Conservation (phyloP, 1,140 invertebrate species). For the Aphaenogaster rudis region DNA sequence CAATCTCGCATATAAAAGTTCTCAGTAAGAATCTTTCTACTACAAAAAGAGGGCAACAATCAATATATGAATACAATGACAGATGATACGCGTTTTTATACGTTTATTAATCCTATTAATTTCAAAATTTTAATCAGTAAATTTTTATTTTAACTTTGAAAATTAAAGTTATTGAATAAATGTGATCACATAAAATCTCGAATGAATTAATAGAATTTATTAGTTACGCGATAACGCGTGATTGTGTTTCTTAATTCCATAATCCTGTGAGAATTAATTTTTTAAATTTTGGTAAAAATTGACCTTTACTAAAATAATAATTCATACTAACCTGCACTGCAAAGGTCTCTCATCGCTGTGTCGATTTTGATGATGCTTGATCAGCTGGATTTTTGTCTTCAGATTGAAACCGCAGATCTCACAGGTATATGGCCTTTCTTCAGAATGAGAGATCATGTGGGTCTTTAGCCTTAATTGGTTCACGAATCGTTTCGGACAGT, state of each 20-base stretch:
- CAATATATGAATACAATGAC: neutral
- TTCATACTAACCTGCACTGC: constrained; percentile 75
- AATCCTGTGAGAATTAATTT: neutral
- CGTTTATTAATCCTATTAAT: neutral
- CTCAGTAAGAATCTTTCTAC: neutral
- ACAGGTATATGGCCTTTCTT: constrained; percentile 84
- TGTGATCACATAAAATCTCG: neutral
- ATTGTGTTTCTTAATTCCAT: neutral
- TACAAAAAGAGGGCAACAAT: no score
- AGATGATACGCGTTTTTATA: neutral
- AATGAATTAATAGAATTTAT: neutral
- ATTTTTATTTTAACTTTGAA: neutral
- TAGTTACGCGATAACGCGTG: neutral
- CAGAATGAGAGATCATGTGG: constrained; percentile 86
- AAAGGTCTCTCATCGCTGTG: constrained; percentile 85
- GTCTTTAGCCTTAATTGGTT: constrained; percentile 85
- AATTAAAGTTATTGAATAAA: neutral
- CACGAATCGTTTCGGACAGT: constrained; percentile 85
- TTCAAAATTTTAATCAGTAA: neutral
- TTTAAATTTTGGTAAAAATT: neutral
- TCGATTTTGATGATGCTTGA: constrained; percentile 86
- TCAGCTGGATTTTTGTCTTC: constrained; percentile 86
- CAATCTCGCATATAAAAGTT: neutral
- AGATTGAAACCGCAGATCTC: constrained; percentile 85
- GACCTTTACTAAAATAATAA: neutral